Evolutionary conservation across 2,888 invertebrate genomes (phyloP), one percentile per base, ranked within the genome.

Genomic region (Calliscelio sp.): DNA sequence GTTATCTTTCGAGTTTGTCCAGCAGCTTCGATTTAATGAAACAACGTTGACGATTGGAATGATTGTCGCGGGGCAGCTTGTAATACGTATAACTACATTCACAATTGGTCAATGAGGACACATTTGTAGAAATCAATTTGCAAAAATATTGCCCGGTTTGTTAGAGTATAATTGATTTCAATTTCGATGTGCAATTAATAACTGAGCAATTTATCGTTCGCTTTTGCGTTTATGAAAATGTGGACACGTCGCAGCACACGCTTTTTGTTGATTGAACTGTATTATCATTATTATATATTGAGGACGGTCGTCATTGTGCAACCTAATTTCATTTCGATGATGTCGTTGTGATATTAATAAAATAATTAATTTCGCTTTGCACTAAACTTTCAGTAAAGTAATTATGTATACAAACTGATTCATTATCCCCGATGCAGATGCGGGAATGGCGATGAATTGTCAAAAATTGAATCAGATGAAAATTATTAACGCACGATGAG

Each of bases 1-100:
- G 89, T 89, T 88, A 88, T 85, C 84, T 78, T 68, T 22, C 38
- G 22, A 63, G 53, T 71, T 85, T 74, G 81, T 81, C 81, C 70
- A 63, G 25, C 41, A 44, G 63, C 61, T 81, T 61, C 28, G 38
- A 55, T 77, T 53, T 44, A 25, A 65, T 46, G 66, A 55, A 20
- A 73, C 63, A 65, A 65, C 74, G 28, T 11, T 2, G 46, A 51
- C 46, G 73, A 28, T 71, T 24, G 8, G 22, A 32, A n/a, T n/a
- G n/a, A n/a, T n/a, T n/a, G n/a, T n/a, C n/a, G n/a, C n/a, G n/a
- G n/a, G n/a, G n/a, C n/a, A n/a, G n/a, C n/a, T n/a, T n/a, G n/a
- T n/a, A n/a, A n/a, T n/a, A n/a, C n/a, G n/a, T n/a, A n/a, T n/a
- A n/a, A n/a, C n/a, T n/a, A n/a, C n/a, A n/a, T n/a, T n/a, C n/a